Evolutionary conservation across 2,888 invertebrate genomes (phyloP), one percentile per base, ranked within the genome.

Genomic region (Rotaria macrura): DNA sequence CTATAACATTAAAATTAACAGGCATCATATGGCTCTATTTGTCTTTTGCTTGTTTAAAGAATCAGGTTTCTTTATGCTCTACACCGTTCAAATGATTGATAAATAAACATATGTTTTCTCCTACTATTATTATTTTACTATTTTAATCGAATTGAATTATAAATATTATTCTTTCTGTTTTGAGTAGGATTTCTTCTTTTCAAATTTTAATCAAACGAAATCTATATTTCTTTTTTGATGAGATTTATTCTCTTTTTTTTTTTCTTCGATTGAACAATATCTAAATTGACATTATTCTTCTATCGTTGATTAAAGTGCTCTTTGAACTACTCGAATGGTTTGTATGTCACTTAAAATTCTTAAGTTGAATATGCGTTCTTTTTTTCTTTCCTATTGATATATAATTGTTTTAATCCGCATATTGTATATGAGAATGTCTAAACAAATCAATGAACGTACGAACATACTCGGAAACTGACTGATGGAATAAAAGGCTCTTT

Each of bases 381-480:
- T 57, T 57, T 57, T 55, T 55, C n/a, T 10, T 49, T 49, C 14
- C 55, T 57, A 57, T 57, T 57, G 55, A 57, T 57, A 57, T 29
- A 57, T 57, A 57, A 57, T 57, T 57, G 55, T 57, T 57, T 57
- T 57, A 57, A 57, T 57, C 55, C 55, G 55, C 29, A 57, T n/a
- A 57, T 57, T 57, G 55, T 57, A 57, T 57, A 57, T 57, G 55
- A 57, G 55, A 57, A 57, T 57, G 55, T 57, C 55, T 57, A 57
- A 57, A 57, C 55, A 57, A 57, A 57, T 57, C 55, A 57, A 29
- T 57, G 29, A 57, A 57, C 55, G 55, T 12, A 57, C 55, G 55
- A 12, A 57, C n/a, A 57, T 57, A 57, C 55, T 57, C 55, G 55
- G 55, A 57, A 57, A 57, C 29, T n/a, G 55, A 57, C 12, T 57